Conservation (phyloP, 1,140 invertebrate species). For the Popillia japonica region DNA sequence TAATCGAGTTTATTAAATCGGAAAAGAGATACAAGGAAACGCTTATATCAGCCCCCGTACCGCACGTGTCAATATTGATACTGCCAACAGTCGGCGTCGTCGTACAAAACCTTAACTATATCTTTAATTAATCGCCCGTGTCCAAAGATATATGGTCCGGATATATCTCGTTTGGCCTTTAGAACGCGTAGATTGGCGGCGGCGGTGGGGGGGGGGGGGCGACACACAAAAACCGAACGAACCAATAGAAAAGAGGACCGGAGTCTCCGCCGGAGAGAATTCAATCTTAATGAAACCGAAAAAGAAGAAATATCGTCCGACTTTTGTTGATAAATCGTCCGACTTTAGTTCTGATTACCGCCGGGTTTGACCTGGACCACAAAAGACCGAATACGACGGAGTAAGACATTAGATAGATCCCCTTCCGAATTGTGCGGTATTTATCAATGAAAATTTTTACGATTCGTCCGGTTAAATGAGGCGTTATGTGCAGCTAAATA, state of each 20-base stretch:
- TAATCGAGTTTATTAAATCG: too few species aligned
- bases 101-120: not conserved
- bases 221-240: not conserved
- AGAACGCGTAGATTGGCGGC: constrained; percentile 1
- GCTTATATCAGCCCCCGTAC: too few species aligned
- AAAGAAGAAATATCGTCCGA: constrained; percentile 52
- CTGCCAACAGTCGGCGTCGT: not conserved
- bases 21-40: too few species aligned
- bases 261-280: not conserved
- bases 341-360: constrained; percentile 55
- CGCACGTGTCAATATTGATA: not conserved
- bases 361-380: constrained; percentile 46
- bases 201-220: not conserved
- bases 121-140: constrained; percentile 26
- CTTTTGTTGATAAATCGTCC: constrained; percentile 52
- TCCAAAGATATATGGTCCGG: constrained; percentile 4
- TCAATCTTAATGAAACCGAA: constrained; percentile 48
- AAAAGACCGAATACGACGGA: constrained; percentile 47
- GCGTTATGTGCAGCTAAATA: too few species aligned
- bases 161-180: not conserved
- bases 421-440: constrained; percentile 49
- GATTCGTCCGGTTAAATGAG: constrained; percentile 44
- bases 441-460: constrained; percentile 53
- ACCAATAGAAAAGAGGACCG: not conserved
- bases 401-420: constrained; percentile 53